Conservation (phyloP, 2,797 vertebrate genomes). For the Helicolenus hilgendorfi region DNA sequence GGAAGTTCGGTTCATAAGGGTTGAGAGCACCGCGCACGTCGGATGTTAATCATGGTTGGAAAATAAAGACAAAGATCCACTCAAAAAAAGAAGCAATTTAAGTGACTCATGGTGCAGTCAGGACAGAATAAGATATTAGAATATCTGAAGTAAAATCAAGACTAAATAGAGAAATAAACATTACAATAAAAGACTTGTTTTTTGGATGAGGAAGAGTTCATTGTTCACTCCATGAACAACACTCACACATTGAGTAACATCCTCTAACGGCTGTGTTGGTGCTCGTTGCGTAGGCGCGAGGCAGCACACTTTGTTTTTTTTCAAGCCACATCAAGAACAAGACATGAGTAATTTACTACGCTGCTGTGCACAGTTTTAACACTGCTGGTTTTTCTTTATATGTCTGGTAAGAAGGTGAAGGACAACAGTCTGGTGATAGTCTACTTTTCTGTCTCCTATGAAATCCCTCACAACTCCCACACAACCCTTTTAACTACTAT, state of each 20-base stretch:
- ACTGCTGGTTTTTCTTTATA: neutral
- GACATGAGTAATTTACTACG: neutral
- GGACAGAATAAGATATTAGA: neutral
- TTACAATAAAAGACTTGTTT: neutral
- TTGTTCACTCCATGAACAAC: neutral
- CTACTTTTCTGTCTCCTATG: too few relatives aligned
- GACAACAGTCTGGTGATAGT: too few relatives aligned
- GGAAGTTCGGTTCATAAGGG: neutral
- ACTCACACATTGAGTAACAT: conserved; percentile 44
- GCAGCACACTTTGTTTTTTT: conserved; percentile 3
- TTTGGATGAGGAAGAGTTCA: neutral
- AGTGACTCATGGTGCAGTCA: neutral
- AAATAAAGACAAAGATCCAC: neutral
- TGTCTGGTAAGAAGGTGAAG: neutral
- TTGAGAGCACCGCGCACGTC: neutral
- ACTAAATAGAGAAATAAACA: neutral
- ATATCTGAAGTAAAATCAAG: neutral
- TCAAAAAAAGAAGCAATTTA: too few relatives aligned
- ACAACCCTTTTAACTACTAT: neutral
- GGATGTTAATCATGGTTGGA: neutral
- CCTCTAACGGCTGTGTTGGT: conserved; percentile 15
- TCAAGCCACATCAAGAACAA: conserved; percentile 6
- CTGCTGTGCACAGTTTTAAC: neutral
- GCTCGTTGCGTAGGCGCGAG: conserved; percentile 11
- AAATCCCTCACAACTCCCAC: neutral